Conservation (phyloP, 2,888 invertebrate species). For the Eurytoma californica region DNA sequence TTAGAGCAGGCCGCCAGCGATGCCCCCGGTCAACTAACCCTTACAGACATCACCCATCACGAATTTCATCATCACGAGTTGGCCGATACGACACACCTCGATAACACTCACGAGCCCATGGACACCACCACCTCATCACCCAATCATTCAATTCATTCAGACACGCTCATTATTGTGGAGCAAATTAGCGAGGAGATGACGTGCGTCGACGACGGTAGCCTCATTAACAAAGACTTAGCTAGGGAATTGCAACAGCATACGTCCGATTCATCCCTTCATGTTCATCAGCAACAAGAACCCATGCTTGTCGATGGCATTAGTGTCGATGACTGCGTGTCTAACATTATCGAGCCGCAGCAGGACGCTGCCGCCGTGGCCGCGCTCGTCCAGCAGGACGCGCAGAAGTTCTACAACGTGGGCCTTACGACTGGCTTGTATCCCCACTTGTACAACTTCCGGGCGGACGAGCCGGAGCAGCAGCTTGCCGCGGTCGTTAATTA, state of each 20-base stretch:
- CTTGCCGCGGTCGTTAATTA: constrained; percentile 71
- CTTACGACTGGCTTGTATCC: constrained; percentile 68
- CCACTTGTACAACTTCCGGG: constrained; percentile 69
- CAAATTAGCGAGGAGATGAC: constrained; percentile 62
- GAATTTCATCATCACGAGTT: constrained; percentile 64
- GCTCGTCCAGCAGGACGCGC: constrained; percentile 54
- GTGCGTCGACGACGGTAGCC: constrained; percentile 52
- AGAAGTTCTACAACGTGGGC: constrained; percentile 66
- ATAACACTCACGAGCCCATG: constrained; percentile 72
- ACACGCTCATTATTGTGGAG: constrained; percentile 64
- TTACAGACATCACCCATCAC: constrained; percentile 68
- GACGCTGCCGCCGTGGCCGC: constrained; percentile 36
- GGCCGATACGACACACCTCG: constrained; percentile 74
- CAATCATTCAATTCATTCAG: constrained; percentile 72
- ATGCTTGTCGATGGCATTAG: constrained; percentile 54
- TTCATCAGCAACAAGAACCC: constrained; percentile 50
- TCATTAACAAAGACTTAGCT: constrained; percentile 55
- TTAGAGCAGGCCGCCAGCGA: constrained; percentile 70
- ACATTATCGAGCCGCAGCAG: constrained; percentile 59
- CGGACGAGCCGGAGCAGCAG: constrained; percentile 78
- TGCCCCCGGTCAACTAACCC: constrained; percentile 70
- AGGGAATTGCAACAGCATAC: constrained; percentile 42
- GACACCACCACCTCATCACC: constrained; percentile 67
- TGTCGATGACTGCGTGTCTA: constrained; percentile 58
- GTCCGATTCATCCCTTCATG: constrained; percentile 46